Conservation (phyloP, 2,113 vertebrate genomes). For the Eudyptes chrysolophus region DNA sequence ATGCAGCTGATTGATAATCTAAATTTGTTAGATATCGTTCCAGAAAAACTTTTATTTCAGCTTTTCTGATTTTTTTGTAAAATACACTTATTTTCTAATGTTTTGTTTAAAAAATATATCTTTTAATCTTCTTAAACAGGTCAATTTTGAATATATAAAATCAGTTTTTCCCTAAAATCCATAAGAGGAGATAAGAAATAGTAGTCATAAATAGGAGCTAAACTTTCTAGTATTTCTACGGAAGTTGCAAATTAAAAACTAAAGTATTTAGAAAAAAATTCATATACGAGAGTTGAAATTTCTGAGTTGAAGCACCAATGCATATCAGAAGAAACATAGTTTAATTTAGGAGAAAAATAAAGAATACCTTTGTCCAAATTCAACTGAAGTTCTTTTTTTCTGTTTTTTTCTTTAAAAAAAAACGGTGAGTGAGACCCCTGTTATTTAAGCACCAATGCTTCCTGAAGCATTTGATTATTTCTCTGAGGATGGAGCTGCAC, state of each 20-base stretch:
- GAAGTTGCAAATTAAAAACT: not conserved
- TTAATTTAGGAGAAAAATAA: not conserved
- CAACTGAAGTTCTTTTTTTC: not conserved
- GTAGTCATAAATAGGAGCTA: not conserved
- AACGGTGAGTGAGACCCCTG: accelerated
- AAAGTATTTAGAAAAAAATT: not conserved
- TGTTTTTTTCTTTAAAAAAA: not conserved
- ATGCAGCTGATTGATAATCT: not conserved
- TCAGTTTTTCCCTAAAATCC: not conserved
- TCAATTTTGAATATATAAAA: not conserved
- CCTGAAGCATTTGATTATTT: not conserved
- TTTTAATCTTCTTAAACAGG: not conserved
- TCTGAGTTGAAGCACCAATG: not conserved
- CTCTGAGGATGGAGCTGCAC: not conserved
- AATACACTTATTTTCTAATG: not conserved
- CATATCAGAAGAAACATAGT: not conserved
- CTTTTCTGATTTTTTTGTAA: not conserved
- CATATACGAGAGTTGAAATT: not conserved
- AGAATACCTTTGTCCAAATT: not conserved
- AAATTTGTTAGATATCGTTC: not conserved
- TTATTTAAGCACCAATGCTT: not conserved
- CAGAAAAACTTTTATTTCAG: not conserved
- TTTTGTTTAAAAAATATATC: not conserved
- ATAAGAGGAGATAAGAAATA: not conserved
- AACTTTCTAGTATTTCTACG: not conserved